phyloP scores from a whole-genome alignment of 1,140 invertebrate species.

The Hyles vespertilio region DNA sequence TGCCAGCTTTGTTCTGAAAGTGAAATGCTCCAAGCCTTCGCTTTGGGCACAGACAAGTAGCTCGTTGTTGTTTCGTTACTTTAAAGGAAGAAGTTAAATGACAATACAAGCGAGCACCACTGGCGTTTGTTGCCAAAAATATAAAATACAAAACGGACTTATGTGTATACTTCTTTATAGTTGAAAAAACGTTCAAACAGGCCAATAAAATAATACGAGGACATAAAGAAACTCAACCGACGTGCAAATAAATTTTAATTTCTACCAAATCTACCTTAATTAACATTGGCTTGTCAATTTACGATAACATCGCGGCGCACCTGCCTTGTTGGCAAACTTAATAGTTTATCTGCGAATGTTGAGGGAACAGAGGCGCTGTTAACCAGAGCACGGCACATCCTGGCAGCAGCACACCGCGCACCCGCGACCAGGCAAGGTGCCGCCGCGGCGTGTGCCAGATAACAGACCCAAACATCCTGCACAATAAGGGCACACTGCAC shows the following conservation, averaged over 20 bases:
- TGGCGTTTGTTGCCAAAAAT: no score
- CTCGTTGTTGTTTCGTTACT: constrained; percentile 1
- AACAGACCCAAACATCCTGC: constrained; percentile 67
- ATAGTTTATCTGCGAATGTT: constrained; percentile 62
- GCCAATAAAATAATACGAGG: constrained; percentile 11
- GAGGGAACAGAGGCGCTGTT: constrained; percentile 52
- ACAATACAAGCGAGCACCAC: no score
- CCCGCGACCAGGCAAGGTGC: constrained; percentile 58
- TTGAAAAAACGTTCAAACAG: no score
- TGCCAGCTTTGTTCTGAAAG: constrained; percentile 38
- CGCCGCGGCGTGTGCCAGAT: constrained; percentile 64
- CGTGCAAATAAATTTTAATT: constrained; percentile 9
- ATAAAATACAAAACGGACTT: no score
- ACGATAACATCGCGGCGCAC: constrained; percentile 55
- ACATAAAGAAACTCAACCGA: constrained; percentile 11
- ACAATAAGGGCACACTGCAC: constrained; percentile 52
- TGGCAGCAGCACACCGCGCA: constrained; percentile 36
- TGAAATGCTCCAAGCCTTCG: constrained; percentile 39
- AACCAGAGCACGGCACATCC: constrained; percentile 34
- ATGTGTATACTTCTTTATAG: no score
- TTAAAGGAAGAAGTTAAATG: not conserved
- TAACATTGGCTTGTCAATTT: constrained; percentile 46
- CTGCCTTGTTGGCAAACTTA: constrained; percentile 49
- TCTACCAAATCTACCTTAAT: constrained; percentile 42
- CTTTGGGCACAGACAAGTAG: constrained; percentile 34